A percentile compares a stretch with the other conserved stretches of the same genome.
These are phyloP conservation scores for Casuarius casuarius DNA, from an alignment of 2,113 vertebrate species.

Conservation along the genomic window DNA sequence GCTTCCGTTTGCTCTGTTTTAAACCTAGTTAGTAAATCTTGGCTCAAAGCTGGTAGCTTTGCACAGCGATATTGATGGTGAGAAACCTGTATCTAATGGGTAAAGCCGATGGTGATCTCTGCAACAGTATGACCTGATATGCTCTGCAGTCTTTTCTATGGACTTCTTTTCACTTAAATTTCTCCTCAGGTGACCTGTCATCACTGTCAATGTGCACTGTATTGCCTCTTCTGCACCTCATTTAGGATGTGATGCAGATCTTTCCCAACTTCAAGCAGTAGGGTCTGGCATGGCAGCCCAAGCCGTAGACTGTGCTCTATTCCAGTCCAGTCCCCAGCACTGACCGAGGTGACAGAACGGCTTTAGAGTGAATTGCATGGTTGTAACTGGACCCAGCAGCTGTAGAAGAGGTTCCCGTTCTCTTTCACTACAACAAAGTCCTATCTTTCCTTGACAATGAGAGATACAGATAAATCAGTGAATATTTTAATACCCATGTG, in stretches of 20 bases:
- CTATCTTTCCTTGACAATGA: background rate
- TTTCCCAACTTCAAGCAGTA: background rate
- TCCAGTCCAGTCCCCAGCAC: background rate
- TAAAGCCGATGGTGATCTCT: background rate
- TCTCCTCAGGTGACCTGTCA: background rate
- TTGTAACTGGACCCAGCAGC: background rate
- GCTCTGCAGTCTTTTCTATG: background rate
- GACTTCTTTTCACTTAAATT: background rate
- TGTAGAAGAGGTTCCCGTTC: background rate
- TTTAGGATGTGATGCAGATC: background rate
- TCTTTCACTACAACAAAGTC: background rate
- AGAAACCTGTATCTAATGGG: background rate
- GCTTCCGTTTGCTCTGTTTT: background rate
- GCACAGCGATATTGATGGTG: background rate
- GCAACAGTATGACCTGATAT: background rate
- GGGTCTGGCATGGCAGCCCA: background rate
- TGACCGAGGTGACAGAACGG: background rate
- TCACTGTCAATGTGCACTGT: background rate
- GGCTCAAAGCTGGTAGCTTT: background rate
- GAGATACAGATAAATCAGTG: background rate
- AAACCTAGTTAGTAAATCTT: background rate
- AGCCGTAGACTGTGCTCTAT: background rate
- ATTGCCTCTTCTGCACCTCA: background rate
- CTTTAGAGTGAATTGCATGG: fast-evolving
- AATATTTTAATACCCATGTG: background rate